Evolutionary conservation across 2,113 vertebrate species (phyloP).

Genomic region (Accipiter cooperii): DNA sequence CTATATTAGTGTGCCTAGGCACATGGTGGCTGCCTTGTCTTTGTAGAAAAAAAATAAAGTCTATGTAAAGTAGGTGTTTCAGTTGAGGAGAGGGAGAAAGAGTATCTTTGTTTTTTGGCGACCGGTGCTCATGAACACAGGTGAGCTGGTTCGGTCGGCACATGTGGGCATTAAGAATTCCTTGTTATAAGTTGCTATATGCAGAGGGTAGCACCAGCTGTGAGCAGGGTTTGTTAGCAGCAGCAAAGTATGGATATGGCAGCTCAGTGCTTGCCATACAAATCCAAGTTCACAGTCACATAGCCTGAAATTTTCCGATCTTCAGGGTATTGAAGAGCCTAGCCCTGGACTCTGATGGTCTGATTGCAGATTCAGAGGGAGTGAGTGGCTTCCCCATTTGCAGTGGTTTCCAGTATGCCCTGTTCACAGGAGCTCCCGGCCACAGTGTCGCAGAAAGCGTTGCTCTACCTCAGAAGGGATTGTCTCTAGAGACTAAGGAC

Average conservation of each 20-base stretch:
- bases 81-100: background rate
- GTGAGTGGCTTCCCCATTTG: background rate
- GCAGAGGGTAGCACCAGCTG: background rate
- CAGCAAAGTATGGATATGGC: background rate
- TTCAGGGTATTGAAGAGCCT: background rate
- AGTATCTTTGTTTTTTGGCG: background rate
- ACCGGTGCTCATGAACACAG: background rate
- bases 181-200: background rate
- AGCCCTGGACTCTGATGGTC: background rate
- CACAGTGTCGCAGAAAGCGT: background rate
- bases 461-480: background rate
- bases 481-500: background rate
- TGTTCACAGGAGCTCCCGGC: background rate
- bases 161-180: background rate
- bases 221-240: background rate
- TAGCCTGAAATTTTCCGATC: background rate
- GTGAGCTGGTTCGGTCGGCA: background rate
- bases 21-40: background rate
- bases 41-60: background rate
- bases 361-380: background rate
- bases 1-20: background rate
- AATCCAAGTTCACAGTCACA: background rate
- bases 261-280: background rate
- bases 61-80: background rate
- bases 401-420: background rate